Evolutionary conservation across 2,888 invertebrate species (phyloP).

Genomic region (Eristalis intricaria): DNA sequence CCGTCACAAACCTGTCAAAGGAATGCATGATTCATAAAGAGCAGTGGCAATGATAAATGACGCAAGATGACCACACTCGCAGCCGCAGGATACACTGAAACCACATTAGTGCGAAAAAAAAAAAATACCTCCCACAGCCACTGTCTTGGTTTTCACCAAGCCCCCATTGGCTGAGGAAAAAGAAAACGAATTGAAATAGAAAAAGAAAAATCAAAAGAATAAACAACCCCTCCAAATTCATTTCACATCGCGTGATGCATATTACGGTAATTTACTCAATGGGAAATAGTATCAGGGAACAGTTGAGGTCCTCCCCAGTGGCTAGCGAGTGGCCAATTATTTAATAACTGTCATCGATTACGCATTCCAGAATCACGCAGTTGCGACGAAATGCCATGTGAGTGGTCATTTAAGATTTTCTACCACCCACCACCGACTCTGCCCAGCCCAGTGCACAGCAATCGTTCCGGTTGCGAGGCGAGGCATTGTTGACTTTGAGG

Average conservation of each 20-base stretch:
- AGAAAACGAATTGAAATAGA: neutral
- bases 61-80: constrained; percentile 15
- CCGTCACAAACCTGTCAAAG: constrained; percentile 48
- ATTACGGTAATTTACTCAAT: constrained; percentile 66
- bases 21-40: constrained; percentile 52
- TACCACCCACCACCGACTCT: neutral
- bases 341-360: constrained; percentile 72
- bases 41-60: constrained; percentile 46
- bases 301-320: constrained; percentile 16
- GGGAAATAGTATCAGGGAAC: constrained; percentile 41
- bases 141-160: neutral
- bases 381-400: constrained; percentile 61
- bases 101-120: constrained; percentile 24
- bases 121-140: no score
- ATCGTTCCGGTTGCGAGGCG: constrained; percentile 6
- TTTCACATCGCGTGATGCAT: constrained; percentile 67
- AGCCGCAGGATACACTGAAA: constrained; percentile 26
- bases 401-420: constrained; percentile 34
- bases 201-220: constrained; percentile 17
- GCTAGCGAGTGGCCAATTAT: constrained; percentile 55
- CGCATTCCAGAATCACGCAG: constrained; percentile 66
- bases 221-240: constrained; percentile 64
- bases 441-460: constrained; percentile 18
- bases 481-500: constrained; percentile 59
- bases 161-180: neutral